phyloP scores from a whole-genome alignment of 2,113 vertebrate genomes.

The Chaetops frenatus region DNA sequence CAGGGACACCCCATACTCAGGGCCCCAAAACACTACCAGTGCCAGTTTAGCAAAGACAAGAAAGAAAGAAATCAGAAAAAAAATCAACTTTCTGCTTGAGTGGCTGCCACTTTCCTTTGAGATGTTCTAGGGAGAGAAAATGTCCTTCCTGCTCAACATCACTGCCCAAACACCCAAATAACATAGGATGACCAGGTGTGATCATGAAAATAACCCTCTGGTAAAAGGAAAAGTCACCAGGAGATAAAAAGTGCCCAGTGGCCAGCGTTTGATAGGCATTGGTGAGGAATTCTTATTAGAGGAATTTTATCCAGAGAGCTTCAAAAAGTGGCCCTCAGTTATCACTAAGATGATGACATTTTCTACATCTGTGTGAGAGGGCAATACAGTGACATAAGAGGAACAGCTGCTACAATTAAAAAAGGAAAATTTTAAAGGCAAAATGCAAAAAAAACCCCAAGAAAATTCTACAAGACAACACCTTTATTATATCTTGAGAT shows the following conservation, averaged over 20 bases:
- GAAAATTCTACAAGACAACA: neutral
- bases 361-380: neutral
- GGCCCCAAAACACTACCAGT: neutral
- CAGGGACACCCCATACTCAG: neutral
- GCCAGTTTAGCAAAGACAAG: neutral
- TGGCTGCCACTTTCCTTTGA: neutral
- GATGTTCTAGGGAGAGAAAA: neutral
- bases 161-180: neutral
- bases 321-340: neutral
- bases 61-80: neutral
- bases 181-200: neutral
- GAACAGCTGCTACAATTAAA: neutral
- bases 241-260: neutral
- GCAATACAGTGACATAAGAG: neutral
- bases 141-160: neutral
- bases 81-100: neutral
- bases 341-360: neutral
- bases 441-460: neutral
- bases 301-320: neutral
- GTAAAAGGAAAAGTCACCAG: neutral
- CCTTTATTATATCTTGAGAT: rapidly evolving
- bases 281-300: neutral
- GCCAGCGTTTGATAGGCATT: neutral
- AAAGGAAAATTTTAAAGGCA: neutral
- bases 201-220: neutral